These are phyloP conservation scores for Ennomos quercinarius DNA, from an alignment of 2,888 invertebrate species.

Conservation along the genomic window DNA sequence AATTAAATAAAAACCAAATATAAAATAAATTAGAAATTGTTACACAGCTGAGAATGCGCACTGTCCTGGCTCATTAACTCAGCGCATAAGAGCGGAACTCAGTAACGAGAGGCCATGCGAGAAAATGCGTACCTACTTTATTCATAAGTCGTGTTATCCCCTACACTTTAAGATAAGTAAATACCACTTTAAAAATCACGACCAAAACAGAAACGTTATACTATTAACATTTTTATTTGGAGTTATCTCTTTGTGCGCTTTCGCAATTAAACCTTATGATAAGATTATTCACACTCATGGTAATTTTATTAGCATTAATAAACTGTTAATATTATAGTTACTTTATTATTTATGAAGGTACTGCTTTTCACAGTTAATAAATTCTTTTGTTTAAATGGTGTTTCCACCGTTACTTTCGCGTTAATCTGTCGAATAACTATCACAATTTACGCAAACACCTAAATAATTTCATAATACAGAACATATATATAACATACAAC, in stretches of 20 bases:
- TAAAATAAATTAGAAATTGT: conserved; percentile 79
- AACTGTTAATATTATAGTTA: too few species aligned
- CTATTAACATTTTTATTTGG: conserved; percentile 36
- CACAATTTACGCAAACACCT: too few species aligned
- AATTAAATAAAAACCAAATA: conserved; percentile 81
- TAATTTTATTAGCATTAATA: conserved; percentile 8
- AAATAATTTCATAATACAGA: too few species aligned
- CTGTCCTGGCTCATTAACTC: conserved; percentile 66
- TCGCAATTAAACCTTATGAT: conserved; percentile 18
- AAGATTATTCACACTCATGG: conserved; percentile 17
- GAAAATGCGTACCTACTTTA: conserved; percentile 49
- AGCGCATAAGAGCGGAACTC: conserved; percentile 56
- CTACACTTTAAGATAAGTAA: conserved; percentile 35
- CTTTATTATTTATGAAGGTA: too few species aligned
- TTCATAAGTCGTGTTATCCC: conserved; percentile 54
- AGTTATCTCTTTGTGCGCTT: conserved; percentile 18
- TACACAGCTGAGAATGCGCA: conserved; percentile 50
- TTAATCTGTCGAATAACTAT: too few species aligned
- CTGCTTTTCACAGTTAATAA: too few species aligned
- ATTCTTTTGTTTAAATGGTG: too few species aligned
- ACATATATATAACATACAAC: too few species aligned
- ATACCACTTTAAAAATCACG: conserved; percentile 33
- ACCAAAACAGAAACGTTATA: conserved; percentile 35
- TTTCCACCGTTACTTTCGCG: too few species aligned
- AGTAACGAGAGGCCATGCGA: conserved; percentile 45